Evolutionary conservation across 1,140 invertebrate genomes (phyloP), one percentile per base, ranked within the genome.

Genomic region (Formica exsecta): DNA sequence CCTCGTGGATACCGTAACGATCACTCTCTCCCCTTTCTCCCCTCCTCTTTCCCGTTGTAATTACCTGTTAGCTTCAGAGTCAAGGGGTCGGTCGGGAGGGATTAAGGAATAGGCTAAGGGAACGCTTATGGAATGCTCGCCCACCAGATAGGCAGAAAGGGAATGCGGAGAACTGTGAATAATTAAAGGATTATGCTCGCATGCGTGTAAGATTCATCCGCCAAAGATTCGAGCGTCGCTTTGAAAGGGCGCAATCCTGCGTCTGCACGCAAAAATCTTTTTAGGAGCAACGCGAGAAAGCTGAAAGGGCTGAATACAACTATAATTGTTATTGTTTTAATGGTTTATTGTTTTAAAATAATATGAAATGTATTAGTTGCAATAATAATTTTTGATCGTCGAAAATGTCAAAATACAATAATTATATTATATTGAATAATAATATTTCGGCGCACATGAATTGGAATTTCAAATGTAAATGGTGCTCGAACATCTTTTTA

Each of bases 131-230:
- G 68, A 68, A 73, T 65, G 62, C 70, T 74, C 36, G 70, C 22
- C 75, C 22, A 54, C 3, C 62, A 36, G 77, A 48, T 80, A 59
- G 44, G 29, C 70, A 83, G 29, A 38, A 86, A 86, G 51, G 85
- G 66, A 48, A 36, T 25, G 32, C 65, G 79, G 59, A 85, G 54
- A 77, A 83, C 86, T 54, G 70, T 88, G 87, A 89, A 85, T 92
- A 92, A 93, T 93, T 92, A 92, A 92, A 83, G 89, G 91, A 92
- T 90, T 93, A 87, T 86, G 88, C 85, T 89, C 80, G 86, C 89
- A 87, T 85, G 91, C 91, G 88, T 86, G 76, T 73, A 89, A 91
- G 91, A 91, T 90, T 91, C 90, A 87, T 86, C 81, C 44, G 76
- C 57, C 19, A 71, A 13, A 36, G 44, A 77, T 75, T 65, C 62